Base-by-base conservation (phyloP, 2,888 invertebrate species). In the Machimus rusticus region DNA sequence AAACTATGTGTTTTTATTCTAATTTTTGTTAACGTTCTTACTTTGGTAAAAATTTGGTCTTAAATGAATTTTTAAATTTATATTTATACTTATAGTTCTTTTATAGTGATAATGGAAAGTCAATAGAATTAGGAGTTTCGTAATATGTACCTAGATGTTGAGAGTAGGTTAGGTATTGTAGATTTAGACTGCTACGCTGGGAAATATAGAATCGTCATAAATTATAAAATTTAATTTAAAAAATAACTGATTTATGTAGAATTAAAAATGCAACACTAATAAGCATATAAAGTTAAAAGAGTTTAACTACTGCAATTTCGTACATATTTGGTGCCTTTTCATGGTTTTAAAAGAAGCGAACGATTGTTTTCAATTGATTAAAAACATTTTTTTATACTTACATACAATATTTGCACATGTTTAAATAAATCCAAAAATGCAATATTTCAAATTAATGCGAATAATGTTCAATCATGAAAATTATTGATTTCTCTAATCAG, bases 1-100 rank as follows among this genome's bases (percentile, higher is more conserved):
- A 96, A 91, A 89, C 55, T 19, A 66, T 86, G 9, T 86, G 16
- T 86, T 74, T 90, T 86, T 89, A 88, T 89, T 4, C 3, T 88
- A 9, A 14, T 31, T 46, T 76, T 76, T 31, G n/a, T 74, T 39
- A 19, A 76, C 19, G 46, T 28, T 23, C 16, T 51, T 19, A 51
- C 16, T 23, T 74, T 76, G 31, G 19, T 51, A 86, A 37, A 57
- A 82, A 57, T 31, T 51, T 82, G 55, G 34, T 55, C n/a, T 39
- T 46, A 46, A 39, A 28, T 16, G 16, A 77, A 31, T 23, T 28
- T 66, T n/a, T 31, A 82, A 31, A 31, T 31, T 55, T 82, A 55
- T 2, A 76, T 76, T n/a, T n/a, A 76, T 34, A 66, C 23, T 57
- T 9, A 12, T 66, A 66, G 51, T n/a, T 51, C 0, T 51, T 51